A percentile compares a stretch with the other conserved stretches of the same genome.
Evolutionary conservation across 2,113 vertebrate genomes (phyloP).

Genomic region (Malurus melanocephalus): DNA sequence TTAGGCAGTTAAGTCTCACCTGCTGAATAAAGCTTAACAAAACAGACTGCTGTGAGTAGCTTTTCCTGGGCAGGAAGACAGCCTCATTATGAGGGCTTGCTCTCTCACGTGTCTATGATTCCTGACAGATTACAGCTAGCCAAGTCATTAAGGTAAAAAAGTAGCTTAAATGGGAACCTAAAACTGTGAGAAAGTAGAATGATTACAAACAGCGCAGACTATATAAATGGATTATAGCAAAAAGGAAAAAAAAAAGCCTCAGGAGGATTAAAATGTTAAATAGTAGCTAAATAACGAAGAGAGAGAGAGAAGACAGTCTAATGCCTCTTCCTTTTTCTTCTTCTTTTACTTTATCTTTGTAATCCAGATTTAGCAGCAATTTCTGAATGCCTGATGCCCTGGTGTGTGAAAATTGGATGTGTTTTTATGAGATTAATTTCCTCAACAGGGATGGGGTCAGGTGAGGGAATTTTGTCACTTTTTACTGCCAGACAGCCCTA

Average conservation of each 20-base stretch:
- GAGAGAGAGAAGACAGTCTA: background rate
- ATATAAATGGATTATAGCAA: conserved; percentile 17
- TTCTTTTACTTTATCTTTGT: background rate
- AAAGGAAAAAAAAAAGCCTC: background rate
- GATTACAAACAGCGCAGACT: background rate
- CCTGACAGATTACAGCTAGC: conserved; percentile 29
- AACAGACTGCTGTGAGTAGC: background rate
- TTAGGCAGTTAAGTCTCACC: background rate
- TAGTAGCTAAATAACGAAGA: conserved; percentile 17
- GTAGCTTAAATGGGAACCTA: conserved; percentile 29
- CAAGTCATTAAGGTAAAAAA: conserved; percentile 28
- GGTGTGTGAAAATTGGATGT: background rate
- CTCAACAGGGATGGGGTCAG: background rate
- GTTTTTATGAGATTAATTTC: conserved; percentile 29
- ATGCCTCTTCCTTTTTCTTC: background rate
- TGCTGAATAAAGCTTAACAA: background rate
- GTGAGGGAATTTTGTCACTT: background rate
- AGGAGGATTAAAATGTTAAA: conserved; percentile 49
- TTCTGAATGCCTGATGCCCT: background rate
- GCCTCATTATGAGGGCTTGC: background rate
- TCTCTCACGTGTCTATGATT: background rate
- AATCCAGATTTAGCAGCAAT: conserved; percentile 33
- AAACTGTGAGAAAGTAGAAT: conserved; percentile 4
- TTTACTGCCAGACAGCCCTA: background rate
- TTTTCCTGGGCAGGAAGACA: background rate